Conservation (phyloP, 2,113 vertebrate species). For the Carlito syrichta region DNA sequence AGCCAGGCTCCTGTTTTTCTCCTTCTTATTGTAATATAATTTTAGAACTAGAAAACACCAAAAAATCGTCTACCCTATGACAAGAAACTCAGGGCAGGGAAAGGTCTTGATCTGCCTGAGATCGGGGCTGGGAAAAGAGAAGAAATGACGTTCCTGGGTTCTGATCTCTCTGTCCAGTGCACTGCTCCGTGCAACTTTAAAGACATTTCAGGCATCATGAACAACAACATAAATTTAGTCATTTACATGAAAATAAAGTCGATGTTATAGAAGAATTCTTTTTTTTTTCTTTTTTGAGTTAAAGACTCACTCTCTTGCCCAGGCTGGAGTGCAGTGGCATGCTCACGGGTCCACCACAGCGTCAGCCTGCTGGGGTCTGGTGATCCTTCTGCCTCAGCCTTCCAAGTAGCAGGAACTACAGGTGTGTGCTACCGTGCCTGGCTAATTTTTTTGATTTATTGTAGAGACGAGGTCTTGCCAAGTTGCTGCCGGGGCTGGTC, state of each 20-base stretch:
- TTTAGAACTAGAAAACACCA: not conserved
- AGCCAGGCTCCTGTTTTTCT: not conserved
- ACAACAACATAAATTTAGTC: not conserved
- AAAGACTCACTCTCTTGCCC: too few relatives aligned
- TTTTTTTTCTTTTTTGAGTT: too few relatives aligned
- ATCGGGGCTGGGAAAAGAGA: not conserved
- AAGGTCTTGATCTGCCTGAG: not conserved
- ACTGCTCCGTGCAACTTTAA: not conserved
- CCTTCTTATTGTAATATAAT: not conserved
- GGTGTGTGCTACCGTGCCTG: too few relatives aligned
- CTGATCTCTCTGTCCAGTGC: rapidly evolving
- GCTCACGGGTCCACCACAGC: too few relatives aligned
- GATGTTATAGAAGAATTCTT: not conserved
- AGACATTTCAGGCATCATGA: not conserved
- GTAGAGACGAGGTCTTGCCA: too few relatives aligned
- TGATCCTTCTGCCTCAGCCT: too few relatives aligned
- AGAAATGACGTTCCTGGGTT: not conserved
- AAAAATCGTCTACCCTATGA: not conserved
- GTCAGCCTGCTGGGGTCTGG: too few relatives aligned
- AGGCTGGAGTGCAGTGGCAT: too few relatives aligned
- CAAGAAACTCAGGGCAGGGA: not conserved
- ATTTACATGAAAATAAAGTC: not conserved
- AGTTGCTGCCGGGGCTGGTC: too few relatives aligned
- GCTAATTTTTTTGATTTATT: too few relatives aligned
- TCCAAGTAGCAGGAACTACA: too few relatives aligned